These are phyloP conservation scores for Ectobius pallidus DNA, from an alignment of 2,888 invertebrate species.

Conservation along the genomic window DNA sequence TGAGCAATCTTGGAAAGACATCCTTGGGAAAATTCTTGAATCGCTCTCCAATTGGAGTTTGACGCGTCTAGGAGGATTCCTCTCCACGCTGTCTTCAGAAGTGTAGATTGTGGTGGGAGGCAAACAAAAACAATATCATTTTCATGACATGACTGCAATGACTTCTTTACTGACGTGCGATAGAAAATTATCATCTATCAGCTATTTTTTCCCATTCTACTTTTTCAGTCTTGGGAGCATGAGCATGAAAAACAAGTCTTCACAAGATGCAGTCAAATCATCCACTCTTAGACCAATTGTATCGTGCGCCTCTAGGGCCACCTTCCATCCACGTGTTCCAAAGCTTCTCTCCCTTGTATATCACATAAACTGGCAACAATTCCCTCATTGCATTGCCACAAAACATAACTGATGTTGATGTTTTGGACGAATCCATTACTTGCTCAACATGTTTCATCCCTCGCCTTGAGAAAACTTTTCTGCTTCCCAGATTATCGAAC, in stretches of 20 bases:
- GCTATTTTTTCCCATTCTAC: too few relatives aligned
- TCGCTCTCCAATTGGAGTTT: background rate
- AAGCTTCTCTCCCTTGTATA: slow-evolving; percentile 53
- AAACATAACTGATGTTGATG: slow-evolving; percentile 52
- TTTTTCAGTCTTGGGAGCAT: too few relatives aligned
- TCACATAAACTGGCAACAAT: slow-evolving; percentile 52
- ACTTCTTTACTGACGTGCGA: slow-evolving; percentile 48
- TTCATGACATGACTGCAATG: slow-evolving; percentile 49
- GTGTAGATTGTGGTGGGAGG: slow-evolving; percentile 50
- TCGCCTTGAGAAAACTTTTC: slow-evolving; percentile 46
- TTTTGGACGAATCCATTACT: slow-evolving; percentile 51
- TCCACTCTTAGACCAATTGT: slow-evolving; percentile 50
- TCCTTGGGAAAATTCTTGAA: background rate
- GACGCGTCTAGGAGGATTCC: background rate
- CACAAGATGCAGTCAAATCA: too few relatives aligned
- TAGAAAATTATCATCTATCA: too few relatives aligned
- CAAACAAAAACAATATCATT: slow-evolving; percentile 51
- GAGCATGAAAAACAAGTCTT: too few relatives aligned
- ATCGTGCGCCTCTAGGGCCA: slow-evolving; percentile 51
- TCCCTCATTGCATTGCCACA: slow-evolving; percentile 50
- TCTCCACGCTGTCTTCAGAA: background rate
- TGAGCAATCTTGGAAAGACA: background rate
- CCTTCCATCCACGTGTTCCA: slow-evolving; percentile 52
- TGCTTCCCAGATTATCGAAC: slow-evolving; percentile 8
- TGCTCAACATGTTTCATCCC: slow-evolving; percentile 51